A percentile compares a stretch with the other conserved stretches of the same genome.
phyloP scores from a whole-genome alignment of 2,113 vertebrate genomes.

The Centrocercus urophasianus region DNA sequence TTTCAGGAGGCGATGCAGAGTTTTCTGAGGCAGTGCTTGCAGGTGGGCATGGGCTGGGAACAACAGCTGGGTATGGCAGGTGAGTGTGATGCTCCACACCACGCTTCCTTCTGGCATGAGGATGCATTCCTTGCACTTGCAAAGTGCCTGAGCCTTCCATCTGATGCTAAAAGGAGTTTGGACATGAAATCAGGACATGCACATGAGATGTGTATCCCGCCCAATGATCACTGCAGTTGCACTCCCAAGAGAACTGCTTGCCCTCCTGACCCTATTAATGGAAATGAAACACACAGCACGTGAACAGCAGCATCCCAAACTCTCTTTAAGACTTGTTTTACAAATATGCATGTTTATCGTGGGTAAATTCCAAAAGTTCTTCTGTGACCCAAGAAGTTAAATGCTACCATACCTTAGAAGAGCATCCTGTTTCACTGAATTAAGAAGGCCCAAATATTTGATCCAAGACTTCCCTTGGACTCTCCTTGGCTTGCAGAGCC shows the following conservation, averaged over 20 bases:
- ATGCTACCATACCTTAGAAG: background rate
- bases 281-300: accelerated
- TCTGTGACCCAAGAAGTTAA: background rate
- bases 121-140: too few relatives aligned
- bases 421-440: background rate
- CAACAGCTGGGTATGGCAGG: background rate
- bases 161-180: background rate
- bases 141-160: background rate
- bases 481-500: background rate
- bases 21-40: background rate
- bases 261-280: background rate
- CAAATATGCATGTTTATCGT: background rate
- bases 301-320: background rate
- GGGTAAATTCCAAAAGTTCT: background rate
- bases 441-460: background rate
- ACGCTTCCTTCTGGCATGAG: accelerated
- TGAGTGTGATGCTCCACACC: background rate
- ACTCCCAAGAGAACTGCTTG: background rate
- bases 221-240: accelerated
- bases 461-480: background rate
- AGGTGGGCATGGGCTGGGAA: background rate
- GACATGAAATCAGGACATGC: background rate
- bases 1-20: background rate
- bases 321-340: background rate
- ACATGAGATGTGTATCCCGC: accelerated